A percentile compares a stretch with the other conserved stretches of the same genome.
Evolutionary conservation across 2,113 vertebrate genomes (phyloP).

Genomic region (Struthio camelus): DNA sequence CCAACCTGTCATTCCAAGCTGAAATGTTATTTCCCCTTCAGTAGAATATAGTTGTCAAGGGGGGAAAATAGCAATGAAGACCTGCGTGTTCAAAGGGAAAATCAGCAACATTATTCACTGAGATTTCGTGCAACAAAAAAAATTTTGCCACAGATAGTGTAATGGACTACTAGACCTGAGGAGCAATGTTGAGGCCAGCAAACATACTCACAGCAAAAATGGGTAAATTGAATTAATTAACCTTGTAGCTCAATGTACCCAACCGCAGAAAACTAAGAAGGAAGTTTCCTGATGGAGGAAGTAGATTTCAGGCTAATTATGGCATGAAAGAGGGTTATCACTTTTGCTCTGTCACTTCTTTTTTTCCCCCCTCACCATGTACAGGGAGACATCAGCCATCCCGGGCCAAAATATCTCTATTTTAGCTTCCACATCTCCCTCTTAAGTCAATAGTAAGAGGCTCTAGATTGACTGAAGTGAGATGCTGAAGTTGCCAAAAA

Average conservation of each 20-base stretch:
- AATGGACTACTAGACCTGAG: neutral
- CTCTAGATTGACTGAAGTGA: neutral
- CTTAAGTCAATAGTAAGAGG: neutral
- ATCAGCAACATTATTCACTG: neutral
- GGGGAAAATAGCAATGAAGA: neutral
- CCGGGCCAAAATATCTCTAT: neutral
- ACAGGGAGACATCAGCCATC: neutral
- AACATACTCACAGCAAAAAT: neutral
- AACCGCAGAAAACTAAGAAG: neutral
- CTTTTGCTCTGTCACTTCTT: neutral
- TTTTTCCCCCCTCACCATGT: neutral
- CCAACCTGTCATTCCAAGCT: neutral
- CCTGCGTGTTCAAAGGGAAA: neutral
- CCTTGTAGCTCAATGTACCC: neutral
- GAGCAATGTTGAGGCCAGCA: neutral
- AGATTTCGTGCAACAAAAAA: slow-evolving; percentile 16
- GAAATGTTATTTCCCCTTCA: slow-evolving; percentile 31
- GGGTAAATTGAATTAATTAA: slow-evolving; percentile 24
- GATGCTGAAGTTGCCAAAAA: neutral
- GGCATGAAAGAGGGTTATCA: neutral
- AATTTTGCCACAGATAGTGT: slow-evolving; percentile 9
- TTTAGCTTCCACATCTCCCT: neutral
- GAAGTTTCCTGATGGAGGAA: neutral
- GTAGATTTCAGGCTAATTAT: neutral
- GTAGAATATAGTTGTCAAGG: neutral